A percentile compares a stretch with the other conserved stretches of the same genome.
These are phyloP conservation scores for Oncorhynchus tshawytscha DNA, from an alignment of 2,113 vertebrate species.

Conservation along the genomic window DNA sequence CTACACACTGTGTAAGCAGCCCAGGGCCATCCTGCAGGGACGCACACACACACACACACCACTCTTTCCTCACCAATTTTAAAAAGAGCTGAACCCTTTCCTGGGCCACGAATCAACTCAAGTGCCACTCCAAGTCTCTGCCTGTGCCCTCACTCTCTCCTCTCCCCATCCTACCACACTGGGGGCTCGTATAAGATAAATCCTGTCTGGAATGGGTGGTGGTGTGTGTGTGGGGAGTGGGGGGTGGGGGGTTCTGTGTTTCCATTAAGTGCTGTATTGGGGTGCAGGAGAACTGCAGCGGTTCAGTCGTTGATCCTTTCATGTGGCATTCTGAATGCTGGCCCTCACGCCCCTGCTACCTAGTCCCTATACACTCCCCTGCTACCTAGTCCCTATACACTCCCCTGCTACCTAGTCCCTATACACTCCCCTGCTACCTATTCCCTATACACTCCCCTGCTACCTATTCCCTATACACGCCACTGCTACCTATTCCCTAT, in stretches of 20 bases:
- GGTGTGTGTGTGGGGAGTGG: background rate
- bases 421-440: too few relatives aligned
- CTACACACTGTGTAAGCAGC: too few relatives aligned
- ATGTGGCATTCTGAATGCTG: background rate
- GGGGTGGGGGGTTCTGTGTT: background rate
- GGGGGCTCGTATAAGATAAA: background rate
- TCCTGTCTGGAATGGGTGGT: background rate
- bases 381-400: too few relatives aligned
- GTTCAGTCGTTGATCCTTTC: background rate
- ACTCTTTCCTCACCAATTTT: background rate
- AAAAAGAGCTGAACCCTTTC: background rate
- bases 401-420: too few relatives aligned
- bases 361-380: too few relatives aligned
- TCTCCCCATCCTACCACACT: background rate
- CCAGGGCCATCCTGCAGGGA: too few relatives aligned
- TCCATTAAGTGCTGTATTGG: slow-evolving; percentile 7
- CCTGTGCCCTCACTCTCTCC: too few relatives aligned
- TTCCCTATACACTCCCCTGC: too few relatives aligned
- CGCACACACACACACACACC: background rate
- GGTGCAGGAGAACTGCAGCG: background rate
- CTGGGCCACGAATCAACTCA: background rate
- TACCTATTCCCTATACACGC: too few relatives aligned
- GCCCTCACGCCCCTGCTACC: background rate
- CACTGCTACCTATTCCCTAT: too few relatives aligned
- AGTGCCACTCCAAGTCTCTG: background rate